Base-by-base conservation (phyloP, 2,888 invertebrate species). In the Spodoptera exigua region DNA sequence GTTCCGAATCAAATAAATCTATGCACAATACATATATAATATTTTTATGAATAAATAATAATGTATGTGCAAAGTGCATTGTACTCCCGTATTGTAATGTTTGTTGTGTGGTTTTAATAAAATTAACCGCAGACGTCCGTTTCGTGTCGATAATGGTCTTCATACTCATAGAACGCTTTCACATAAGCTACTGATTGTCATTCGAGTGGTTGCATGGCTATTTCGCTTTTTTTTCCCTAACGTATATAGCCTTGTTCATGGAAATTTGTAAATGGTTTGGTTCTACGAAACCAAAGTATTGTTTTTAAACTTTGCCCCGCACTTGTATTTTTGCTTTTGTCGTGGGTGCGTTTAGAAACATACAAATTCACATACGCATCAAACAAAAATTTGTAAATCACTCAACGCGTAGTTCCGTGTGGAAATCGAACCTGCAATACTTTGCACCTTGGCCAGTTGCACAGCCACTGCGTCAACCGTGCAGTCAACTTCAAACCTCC, bases 131-230 rank as follows among this genome's bases (percentile, higher is more conserved):
- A 63, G 63, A 66, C 49, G 47, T 35, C 57, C 16, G 63, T 72
- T 27, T 75, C 78, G 73, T 71, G 74, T 48, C 49, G 69, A 77
- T 80, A 73, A 75, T 75, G 67, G 62, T 18, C 12, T 13, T 53
- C 59, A 62, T 70, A 61, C 14, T 53, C 59, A 63, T 70, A 61
- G 56, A 65, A 67, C 55, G 48, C 58, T 53, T 61, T 61, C 45
- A 65, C 58, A 67, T 70, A 52, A 10, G 16, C 35, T 21, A 48
- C 57, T 60, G 60, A 70, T 76, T 47, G 54, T 44, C 43, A 52
- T 61, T 36, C 47, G 49, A 70, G 59, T 67, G 55, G 61, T 52
- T 63, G 54, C 35, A 48, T 60, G 44, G 4, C 14, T 27, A 39
- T 60, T 70, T 32, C 51, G 35, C 63, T 41, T 21, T 35, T 35